These are phyloP conservation scores for Eupithecia abbreviata DNA, from an alignment of 2,888 invertebrate species.

Conservation along the genomic window DNA sequence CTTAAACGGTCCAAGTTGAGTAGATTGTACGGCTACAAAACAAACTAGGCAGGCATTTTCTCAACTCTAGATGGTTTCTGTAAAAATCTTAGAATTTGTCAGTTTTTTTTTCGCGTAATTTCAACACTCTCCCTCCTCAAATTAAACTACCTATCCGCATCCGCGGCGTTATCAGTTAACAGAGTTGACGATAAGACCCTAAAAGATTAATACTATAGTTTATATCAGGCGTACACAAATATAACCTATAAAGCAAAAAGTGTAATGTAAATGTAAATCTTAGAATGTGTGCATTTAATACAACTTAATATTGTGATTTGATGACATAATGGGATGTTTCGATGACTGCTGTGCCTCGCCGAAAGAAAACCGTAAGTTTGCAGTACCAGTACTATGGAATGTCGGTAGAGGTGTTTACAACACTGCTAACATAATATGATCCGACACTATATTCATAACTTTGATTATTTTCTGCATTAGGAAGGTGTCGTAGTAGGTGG, in stretches of 20 bases:
- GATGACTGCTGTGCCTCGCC: constrained; percentile 66
- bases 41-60: neutral
- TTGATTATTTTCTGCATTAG: neutral
- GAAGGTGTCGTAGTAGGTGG: neutral
- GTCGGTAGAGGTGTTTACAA: neutral
- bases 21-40: neutral
- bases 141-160: neutral
- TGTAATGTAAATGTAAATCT: constrained; percentile 22
- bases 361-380: constrained; percentile 73
- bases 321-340: constrained; percentile 65
- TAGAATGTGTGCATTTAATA: constrained; percentile 33
- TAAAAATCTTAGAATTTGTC: neutral
- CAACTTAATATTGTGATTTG: neutral
- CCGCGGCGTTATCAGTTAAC: constrained; percentile 34
- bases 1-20: neutral
- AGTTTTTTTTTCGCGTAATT: neutral
- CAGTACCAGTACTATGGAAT: neutral
- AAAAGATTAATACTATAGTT: constrained; percentile 28
- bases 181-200: constrained; percentile 31
- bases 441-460: neutral
- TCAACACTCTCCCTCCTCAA: neutral
- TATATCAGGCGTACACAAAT: constrained; percentile 16
- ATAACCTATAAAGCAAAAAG: constrained; percentile 35
- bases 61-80: neutral
- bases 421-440: neutral